Conservation (phyloP, 2,113 vertebrate species). For the Sinocyclocheilus rhinocerous region DNA sequence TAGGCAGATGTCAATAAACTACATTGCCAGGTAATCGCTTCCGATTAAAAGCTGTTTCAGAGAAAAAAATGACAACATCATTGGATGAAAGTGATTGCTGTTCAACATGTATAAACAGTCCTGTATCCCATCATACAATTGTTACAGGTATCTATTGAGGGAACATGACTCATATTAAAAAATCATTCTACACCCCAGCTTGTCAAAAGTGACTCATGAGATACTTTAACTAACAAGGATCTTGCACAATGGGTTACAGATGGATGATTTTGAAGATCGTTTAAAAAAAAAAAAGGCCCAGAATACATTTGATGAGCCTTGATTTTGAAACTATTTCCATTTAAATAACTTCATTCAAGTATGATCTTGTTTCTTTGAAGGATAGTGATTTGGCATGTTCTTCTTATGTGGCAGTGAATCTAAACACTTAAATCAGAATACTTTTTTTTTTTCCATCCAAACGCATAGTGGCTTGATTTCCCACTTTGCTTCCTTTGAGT, state of each 20-base stretch:
- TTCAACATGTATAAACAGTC: conserved; percentile 17
- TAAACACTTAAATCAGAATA: background rate
- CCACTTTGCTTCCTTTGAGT: background rate
- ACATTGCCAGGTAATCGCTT: background rate
- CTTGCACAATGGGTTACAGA: background rate
- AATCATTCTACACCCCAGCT: background rate
- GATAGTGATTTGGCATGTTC: background rate
- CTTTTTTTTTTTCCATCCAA: background rate
- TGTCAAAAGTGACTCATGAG: background rate
- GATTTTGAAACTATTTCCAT: background rate
- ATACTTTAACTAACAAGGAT: background rate
- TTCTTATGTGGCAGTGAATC: background rate
- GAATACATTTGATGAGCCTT: conserved; percentile 4
- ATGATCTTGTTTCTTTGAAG: background rate
- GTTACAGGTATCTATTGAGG: no score
- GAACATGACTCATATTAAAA: background rate
- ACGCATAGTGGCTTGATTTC: background rate
- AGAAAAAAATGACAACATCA: background rate
- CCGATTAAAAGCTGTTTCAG: background rate
- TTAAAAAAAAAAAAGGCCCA: no score
- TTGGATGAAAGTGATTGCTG: background rate
- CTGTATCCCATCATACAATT: background rate
- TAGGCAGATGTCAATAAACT: background rate
- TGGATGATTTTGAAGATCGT: background rate
- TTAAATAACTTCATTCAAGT: background rate